Evolutionary conservation across 2,113 vertebrate species (phyloP).

Genomic region (Myocastor coypus): DNA sequence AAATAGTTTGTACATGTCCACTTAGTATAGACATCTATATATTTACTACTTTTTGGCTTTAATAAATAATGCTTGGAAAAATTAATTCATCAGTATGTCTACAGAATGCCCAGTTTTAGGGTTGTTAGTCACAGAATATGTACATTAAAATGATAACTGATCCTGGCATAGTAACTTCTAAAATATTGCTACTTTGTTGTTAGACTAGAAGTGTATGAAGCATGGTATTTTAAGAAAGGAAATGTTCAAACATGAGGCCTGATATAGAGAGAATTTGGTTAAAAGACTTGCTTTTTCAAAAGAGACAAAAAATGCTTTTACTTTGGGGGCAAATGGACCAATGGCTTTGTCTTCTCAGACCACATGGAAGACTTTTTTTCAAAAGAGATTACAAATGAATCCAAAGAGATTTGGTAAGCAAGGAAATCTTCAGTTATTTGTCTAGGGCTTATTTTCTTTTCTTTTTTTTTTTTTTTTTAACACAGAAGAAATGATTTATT

Average conservation of each 20-base stretch:
- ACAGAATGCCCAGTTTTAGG: neutral
- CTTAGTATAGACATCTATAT: neutral
- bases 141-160: neutral
- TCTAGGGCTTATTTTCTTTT: slow-evolving; percentile 3
- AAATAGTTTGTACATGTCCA: neutral
- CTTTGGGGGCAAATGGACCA: neutral
- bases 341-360: neutral
- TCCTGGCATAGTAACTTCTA: neutral
- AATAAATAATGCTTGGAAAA: neutral
- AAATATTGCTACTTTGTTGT: slow-evolving; percentile 2
- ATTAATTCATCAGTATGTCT: neutral
- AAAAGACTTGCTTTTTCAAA: neutral
- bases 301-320: slow-evolving; percentile 24
- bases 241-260: neutral
- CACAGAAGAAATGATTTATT: no score
- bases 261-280: neutral
- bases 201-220: neutral
- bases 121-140: neutral
- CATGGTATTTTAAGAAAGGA: neutral
- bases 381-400: neutral
- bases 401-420: slow-evolving; percentile 8
- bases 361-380: neutral
- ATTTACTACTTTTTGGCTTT: neutral
- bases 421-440: neutral
- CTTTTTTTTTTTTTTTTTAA: no score